These are phyloP conservation scores for Orchesella flavescens DNA, from an alignment of 2,888 invertebrate genomes.

Conservation along the genomic window DNA sequence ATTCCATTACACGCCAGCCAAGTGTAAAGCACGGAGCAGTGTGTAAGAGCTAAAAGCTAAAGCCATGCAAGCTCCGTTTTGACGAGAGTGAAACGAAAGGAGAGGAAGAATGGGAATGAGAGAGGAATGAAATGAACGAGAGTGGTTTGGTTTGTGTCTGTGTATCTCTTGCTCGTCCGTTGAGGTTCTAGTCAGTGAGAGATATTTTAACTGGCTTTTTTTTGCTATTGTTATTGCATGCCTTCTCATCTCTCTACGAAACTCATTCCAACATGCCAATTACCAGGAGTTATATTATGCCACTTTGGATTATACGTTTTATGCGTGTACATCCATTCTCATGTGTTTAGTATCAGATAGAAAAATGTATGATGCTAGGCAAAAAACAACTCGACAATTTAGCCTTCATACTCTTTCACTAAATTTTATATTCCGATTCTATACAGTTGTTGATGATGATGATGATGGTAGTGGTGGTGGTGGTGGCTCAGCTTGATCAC, in stretches of 20 bases:
- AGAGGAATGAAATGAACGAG: neutral
- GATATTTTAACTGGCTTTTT: conserved; percentile 16
- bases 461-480: conserved; percentile 30
- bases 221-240: conserved; percentile 51
- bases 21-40: conserved; percentile 40
- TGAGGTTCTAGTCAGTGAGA: conserved; percentile 9
- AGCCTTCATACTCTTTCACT: conserved; percentile 50
- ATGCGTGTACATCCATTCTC: conserved; percentile 2
- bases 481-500: conserved; percentile 58
- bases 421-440: conserved; percentile 51
- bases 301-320: conserved; percentile 41
- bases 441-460: conserved; percentile 29
- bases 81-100: neutral
- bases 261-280: conserved; percentile 57
- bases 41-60: too few relatives aligned
- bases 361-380: conserved; percentile 25
- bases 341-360: too few relatives aligned
- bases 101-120: neutral
- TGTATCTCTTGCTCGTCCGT: neutral
- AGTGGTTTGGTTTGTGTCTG: neutral
- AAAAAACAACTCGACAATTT: conserved; percentile 54
- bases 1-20: conserved; percentile 46
- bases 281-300: conserved; percentile 56
- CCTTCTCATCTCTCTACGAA: conserved; percentile 41
- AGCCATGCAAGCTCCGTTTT: too few relatives aligned